These are phyloP conservation scores for Ormia ochracea DNA, from an alignment of 2,888 invertebrate genomes.

Conservation along the genomic window DNA sequence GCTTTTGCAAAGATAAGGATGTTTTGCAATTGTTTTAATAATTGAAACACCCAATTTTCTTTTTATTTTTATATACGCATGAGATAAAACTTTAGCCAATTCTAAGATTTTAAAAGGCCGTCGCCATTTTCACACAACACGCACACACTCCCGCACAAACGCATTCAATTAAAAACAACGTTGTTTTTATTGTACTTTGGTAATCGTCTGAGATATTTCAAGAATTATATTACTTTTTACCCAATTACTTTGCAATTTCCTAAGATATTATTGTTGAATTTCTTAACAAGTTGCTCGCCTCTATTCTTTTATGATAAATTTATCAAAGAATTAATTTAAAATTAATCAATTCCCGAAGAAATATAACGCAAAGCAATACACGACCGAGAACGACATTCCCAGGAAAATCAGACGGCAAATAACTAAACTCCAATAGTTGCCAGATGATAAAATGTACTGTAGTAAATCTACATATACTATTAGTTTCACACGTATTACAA, in stretches of 20 bases:
- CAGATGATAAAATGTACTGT: background rate
- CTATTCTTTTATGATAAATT: background rate
- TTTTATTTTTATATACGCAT: background rate
- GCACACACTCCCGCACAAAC: conserved; percentile 2
- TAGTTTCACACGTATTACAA: too few species aligned
- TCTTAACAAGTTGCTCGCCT: background rate
- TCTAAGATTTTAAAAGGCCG: conserved; percentile 40
- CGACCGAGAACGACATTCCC: conserved; percentile 59
- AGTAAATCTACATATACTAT: background rate
- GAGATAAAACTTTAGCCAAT: background rate
- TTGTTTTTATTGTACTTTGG: conserved; percentile 54
- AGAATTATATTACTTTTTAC: conserved; percentile 1
- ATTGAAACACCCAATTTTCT: background rate
- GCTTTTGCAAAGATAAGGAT: background rate
- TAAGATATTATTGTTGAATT: background rate
- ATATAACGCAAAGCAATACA: conserved; percentile 38
- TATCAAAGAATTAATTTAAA: background rate
- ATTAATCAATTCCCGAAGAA: background rate
- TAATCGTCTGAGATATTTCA: conserved; percentile 27
- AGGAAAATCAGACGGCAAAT: conserved; percentile 48
- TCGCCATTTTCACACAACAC: conserved; percentile 60
- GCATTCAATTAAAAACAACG: conserved; percentile 52
- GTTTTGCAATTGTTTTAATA: background rate
- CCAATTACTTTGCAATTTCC: background rate
- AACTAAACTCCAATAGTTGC: conserved; percentile 28